These are phyloP conservation scores for Aphodius granarius DNA, from an alignment of 2,888 invertebrate species.

Conservation along the genomic window DNA sequence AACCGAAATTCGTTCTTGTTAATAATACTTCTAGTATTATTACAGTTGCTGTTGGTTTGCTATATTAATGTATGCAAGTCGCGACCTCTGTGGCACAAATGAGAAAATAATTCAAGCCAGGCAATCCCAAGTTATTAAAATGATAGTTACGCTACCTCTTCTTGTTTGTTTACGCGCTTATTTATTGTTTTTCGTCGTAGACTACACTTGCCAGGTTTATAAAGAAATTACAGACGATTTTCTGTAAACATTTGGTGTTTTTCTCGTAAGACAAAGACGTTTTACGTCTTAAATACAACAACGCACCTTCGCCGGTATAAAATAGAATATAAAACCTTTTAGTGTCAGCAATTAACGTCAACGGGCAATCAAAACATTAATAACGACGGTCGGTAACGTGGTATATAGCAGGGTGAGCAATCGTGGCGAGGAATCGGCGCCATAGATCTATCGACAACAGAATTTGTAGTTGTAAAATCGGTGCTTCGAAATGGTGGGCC, in stretches of 20 bases:
- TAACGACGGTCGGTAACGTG: too few relatives aligned
- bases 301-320: neutral
- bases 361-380: neutral
- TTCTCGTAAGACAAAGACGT: too few relatives aligned
- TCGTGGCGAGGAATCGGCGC: conserved; percentile 13
- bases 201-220: too few relatives aligned
- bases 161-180: neutral
- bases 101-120: neutral
- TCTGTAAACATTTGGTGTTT: too few relatives aligned
- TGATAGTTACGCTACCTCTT: neutral
- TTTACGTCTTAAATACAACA: conserved; percentile 23
- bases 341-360: conserved; percentile 5
- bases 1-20: neutral
- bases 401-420: too few relatives aligned
- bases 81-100: neutral
- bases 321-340: conserved; percentile 12
- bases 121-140: neutral
- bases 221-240: too few relatives aligned
- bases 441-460: conserved; percentile 20
- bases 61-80: neutral
- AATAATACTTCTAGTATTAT: neutral
- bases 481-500: conserved; percentile 30
- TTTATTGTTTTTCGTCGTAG: neutral
- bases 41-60: neutral
- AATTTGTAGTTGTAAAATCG: conserved; percentile 46